These are phyloP conservation scores for Protomyctophum bolini DNA, from an alignment of 2,113 vertebrate species.

Conservation along the genomic window DNA sequence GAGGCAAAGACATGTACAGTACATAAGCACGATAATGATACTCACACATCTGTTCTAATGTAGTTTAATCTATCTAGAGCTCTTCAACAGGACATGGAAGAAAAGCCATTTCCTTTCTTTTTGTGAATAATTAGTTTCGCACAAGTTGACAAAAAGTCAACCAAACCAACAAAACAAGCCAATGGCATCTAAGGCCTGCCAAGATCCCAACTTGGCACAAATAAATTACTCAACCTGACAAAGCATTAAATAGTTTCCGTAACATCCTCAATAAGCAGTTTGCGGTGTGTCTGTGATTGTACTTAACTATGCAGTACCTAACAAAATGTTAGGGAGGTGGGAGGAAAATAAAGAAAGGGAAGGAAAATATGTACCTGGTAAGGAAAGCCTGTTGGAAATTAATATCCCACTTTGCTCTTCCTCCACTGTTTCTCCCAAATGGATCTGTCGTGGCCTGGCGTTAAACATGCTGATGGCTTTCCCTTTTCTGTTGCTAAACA, in stretches of 20 bases:
- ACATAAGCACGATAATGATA: too few relatives aligned
- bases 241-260: slow-evolving; percentile 40
- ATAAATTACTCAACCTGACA: slow-evolving; percentile 31
- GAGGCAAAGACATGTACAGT: too few relatives aligned
- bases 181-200: slow-evolving; percentile 24
- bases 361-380: slow-evolving; percentile 29
- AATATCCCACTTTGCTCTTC: slow-evolving; percentile 26
- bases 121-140: slow-evolving; percentile 37
- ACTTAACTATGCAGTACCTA: slow-evolving; percentile 2
- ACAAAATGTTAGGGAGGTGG: neutral
- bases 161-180: slow-evolving; percentile 37
- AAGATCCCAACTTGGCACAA: slow-evolving; percentile 21
- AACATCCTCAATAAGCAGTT: slow-evolving; percentile 47
- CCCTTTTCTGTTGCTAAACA: slow-evolving; percentile 66
- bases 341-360: slow-evolving; percentile 14
- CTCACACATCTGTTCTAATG: too few relatives aligned
- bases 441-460: slow-evolving; percentile 46
- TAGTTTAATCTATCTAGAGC: too few relatives aligned
- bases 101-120: neutral
- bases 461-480: slow-evolving; percentile 71
- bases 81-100: neutral
- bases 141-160: slow-evolving; percentile 38
- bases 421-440: slow-evolving; percentile 14
- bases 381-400: slow-evolving; percentile 29
- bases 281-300: slow-evolving; percentile 29